Evolutionary conservation across 2,888 invertebrate species (phyloP).

Genomic region (Notodonta ziczac): DNA sequence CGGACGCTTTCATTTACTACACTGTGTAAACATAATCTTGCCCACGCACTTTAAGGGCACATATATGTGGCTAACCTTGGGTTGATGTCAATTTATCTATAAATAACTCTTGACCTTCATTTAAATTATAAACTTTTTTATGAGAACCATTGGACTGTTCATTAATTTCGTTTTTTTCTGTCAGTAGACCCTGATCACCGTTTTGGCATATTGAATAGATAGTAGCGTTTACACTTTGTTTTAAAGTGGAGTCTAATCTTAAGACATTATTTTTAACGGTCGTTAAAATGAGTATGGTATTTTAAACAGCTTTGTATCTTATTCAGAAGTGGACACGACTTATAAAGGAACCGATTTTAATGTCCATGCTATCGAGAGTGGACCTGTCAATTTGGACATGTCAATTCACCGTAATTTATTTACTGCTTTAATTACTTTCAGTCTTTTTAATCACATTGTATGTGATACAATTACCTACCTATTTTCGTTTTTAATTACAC

Average conservation of each 20-base stretch:
- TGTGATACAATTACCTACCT: background rate
- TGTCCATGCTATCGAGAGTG: constrained; percentile 35
- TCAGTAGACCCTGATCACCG: constrained; percentile 44
- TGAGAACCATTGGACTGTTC: constrained; percentile 45
- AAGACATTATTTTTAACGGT: constrained; percentile 58
- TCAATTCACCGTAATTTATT: constrained; percentile 13
- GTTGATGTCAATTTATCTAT: constrained; percentile 53
- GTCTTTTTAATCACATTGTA: background rate
- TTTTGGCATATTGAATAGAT: constrained; percentile 56
- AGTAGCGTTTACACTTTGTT: constrained; percentile 48
- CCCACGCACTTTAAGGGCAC: constrained; percentile 45
- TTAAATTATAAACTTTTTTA: constrained; percentile 61
- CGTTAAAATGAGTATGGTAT: constrained; percentile 62
- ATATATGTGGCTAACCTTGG: constrained; percentile 50
- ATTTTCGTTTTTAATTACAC: background rate
- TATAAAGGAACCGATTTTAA: constrained; percentile 46
- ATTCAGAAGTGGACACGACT: constrained; percentile 46
- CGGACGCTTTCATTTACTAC: constrained; percentile 48
- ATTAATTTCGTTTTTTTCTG: constrained; percentile 58
- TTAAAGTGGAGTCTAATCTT: constrained; percentile 55
- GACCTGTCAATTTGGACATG: constrained; percentile 25
- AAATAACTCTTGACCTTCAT: constrained; percentile 59
- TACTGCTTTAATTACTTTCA: constrained; percentile 16
- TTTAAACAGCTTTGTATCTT: constrained; percentile 45
- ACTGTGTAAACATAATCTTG: constrained; percentile 46